These are phyloP conservation scores for Acropora yongei DNA, from an alignment of 64 coral and sea anemone species.

Conservation along the genomic window DNA sequence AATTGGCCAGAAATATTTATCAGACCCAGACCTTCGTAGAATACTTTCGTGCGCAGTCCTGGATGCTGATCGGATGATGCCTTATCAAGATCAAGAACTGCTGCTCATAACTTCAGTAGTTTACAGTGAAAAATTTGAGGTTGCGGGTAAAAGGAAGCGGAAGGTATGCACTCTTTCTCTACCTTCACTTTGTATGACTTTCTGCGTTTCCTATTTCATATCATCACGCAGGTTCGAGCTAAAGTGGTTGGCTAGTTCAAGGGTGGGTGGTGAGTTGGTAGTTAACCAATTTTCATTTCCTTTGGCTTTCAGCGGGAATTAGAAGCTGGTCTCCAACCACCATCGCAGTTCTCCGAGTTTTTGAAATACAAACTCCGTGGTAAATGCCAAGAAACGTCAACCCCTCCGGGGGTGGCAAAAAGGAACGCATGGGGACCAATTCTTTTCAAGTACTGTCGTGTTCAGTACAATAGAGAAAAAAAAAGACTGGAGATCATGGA, in stretches of 20 bases:
- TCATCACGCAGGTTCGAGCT: too few species aligned
- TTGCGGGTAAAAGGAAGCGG: background rate
- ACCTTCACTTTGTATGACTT: too few species aligned
- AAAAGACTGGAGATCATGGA: background rate
- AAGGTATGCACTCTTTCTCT: background rate
- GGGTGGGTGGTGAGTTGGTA: too few species aligned
- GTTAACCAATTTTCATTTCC: too few species aligned
- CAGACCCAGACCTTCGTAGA: background rate
- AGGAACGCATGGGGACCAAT: background rate
- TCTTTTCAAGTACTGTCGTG: constrained; percentile 7
- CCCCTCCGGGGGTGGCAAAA: background rate
- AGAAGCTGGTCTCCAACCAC: too few species aligned
- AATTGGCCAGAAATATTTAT: background rate
- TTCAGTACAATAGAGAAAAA: background rate
- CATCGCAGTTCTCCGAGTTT: background rate
- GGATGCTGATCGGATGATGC: background rate
- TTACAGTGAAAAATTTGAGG: constrained; percentile 13
- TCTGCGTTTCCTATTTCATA: too few species aligned
- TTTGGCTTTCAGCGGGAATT: too few species aligned
- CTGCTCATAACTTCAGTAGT: background rate
- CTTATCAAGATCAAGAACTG: background rate
- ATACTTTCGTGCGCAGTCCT: background rate
- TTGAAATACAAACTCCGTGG: background rate
- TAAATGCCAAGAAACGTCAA: background rate
- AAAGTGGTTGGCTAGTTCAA: too few species aligned